These are phyloP conservation scores for Drosophila athabasca DNA, from an alignment of 1,140 invertebrate species.

Conservation along the genomic window DNA sequence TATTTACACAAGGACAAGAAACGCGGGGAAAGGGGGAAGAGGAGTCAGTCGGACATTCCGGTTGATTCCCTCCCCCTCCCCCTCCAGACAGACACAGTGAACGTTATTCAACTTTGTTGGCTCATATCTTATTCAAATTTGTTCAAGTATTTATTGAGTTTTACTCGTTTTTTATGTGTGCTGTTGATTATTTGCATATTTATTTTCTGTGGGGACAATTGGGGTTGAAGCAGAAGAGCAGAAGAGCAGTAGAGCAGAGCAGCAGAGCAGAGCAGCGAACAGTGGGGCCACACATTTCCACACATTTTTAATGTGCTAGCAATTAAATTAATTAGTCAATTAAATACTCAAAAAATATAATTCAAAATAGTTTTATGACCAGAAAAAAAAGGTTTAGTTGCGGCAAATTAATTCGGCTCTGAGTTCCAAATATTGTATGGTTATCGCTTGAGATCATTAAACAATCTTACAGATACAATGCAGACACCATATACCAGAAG, in stretches of 20 bases:
- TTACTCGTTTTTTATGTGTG: slow-evolving; percentile 1
- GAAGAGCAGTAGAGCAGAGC: background rate
- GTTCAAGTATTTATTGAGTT: too few species aligned
- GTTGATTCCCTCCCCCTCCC: background rate
- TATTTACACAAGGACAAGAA: slow-evolving; percentile 37
- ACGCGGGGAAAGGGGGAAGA: too few species aligned
- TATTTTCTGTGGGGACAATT: too few species aligned
- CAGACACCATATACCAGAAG: too few species aligned
- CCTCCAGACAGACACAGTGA: background rate
- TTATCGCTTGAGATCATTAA: too few species aligned
- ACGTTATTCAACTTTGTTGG: slow-evolving; percentile 4
- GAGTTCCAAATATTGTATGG: too few species aligned
- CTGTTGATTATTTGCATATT: slow-evolving; percentile 19
- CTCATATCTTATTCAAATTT: slow-evolving; percentile 20
- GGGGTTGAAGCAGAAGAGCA: background rate
- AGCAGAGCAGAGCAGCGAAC: background rate
- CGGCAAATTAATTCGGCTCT: slow-evolving; percentile 33
- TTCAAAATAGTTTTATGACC: slow-evolving; percentile 17
- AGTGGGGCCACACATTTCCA: background rate
- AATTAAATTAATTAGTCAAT: slow-evolving; percentile 18
- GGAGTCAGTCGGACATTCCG: background rate
- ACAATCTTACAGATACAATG: too few species aligned
- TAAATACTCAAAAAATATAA: slow-evolving; percentile 7
- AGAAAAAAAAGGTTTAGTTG: slow-evolving; percentile 20
- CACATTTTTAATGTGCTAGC: slow-evolving; percentile 12